Conservation (phyloP, 2,113 vertebrate species). For the Muntiacus muntjak region DNA sequence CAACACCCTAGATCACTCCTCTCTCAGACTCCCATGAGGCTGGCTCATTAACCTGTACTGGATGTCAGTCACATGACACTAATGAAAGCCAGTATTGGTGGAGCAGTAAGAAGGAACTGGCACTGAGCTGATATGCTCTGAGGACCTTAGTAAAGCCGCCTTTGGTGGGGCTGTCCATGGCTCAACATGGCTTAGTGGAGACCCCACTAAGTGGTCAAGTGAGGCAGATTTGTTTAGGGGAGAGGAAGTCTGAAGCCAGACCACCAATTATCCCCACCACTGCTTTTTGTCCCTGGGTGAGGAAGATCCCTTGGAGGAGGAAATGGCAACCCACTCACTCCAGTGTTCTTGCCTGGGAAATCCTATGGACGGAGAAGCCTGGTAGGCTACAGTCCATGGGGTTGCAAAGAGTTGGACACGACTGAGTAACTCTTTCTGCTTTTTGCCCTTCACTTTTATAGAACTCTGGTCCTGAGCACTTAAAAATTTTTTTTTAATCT, state of each 20-base stretch:
- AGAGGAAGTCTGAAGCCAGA: not conserved
- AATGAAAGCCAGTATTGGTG: not conserved
- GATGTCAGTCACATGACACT: not conserved
- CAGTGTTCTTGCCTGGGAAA: not conserved
- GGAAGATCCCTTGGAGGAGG: not conserved
- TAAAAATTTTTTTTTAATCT: not conserved
- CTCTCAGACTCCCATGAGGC: not conserved
- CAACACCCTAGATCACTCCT: too few relatives aligned
- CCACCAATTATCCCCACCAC: too few relatives aligned
- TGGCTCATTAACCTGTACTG: not conserved
- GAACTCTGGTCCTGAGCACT: not conserved
- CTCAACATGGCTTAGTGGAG: fast-evolving
- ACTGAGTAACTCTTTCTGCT: not conserved
- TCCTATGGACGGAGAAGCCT: not conserved
- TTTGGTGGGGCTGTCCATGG: fast-evolving
- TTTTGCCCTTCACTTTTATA: not conserved
- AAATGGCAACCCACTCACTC: not conserved
- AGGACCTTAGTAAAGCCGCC: not conserved
- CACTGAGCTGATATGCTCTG: too few relatives aligned
- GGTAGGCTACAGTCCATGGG: not conserved
- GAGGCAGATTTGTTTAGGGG: not conserved
- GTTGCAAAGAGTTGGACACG: not conserved
- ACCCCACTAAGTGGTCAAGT: fast-evolving
- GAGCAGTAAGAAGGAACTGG: not conserved
- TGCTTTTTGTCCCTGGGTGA: not conserved